Evolutionary conservation across 2,888 invertebrate species (phyloP), one percentile per base, ranked within the genome.

Genomic region (Liopterus haemorrhoidalis): DNA sequence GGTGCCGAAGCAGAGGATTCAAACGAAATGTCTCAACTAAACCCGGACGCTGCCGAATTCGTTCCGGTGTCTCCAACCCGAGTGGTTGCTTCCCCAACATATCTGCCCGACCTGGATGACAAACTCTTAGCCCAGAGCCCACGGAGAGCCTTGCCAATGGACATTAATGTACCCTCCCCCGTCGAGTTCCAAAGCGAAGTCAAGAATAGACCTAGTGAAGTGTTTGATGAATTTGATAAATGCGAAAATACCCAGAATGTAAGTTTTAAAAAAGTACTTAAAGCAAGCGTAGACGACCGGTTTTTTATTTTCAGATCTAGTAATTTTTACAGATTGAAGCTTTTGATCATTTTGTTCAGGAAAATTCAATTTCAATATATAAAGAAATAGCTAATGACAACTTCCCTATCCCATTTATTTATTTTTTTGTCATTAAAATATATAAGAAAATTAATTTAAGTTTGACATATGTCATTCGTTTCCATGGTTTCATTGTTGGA

Each of bases 31-130:
- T 88, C 85, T 30, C 85, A 82, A 48, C 67, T 89, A 54, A 90
- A 89, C 71, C 89, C 89, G 1, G 81, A 89, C 59, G 89, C 89
- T 12, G 82, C 83, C n/a, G 87, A 86, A 69, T 89, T 89, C 66
- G 75, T 89, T 46, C 87, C 88, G 4, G 68, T 74, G 4, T 77
- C 79, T 4, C 77, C 80, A 1, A 76, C 78, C 25, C 65, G 70
- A 1, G 66, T 66, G 14, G 68, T 69, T 11, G 69, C 70, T 16
- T 68, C 70, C 5, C 62, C 66, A 41, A 56, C 49, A 24, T 31
- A 52, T 3, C 21, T 50, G 1, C 49, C 59, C 38, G 53, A 59
- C 6, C 53, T 65, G 18, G 57, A 62, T 22, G 56, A 57, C 33
- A 49, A 49, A 20, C 66, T 82, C 31, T 68, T 83, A 25, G 76